phyloP scores from a whole-genome alignment of 64 coral and sea anemone species.

The Porites australiensis region DNA sequence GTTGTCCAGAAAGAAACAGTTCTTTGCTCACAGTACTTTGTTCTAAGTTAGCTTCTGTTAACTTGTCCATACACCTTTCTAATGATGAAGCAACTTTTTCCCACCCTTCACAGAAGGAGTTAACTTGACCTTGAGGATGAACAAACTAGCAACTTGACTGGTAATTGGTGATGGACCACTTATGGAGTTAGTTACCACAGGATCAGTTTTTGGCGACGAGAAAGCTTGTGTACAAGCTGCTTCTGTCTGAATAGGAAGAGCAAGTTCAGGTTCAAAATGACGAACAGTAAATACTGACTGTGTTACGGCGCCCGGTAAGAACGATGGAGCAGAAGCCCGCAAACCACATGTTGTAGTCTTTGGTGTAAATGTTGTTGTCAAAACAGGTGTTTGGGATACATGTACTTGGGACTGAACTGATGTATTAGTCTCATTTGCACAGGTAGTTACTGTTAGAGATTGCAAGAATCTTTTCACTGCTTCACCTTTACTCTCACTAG shows the following conservation, averaged over 20 bases:
- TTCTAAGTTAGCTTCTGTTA: conserved; percentile 51
- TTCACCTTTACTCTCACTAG: neutral
- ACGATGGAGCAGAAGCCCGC: neutral
- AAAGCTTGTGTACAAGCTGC: neutral
- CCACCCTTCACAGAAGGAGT: neutral
- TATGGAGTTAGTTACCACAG: neutral
- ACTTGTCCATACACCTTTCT: conserved; percentile 62
- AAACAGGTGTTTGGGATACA: neutral
- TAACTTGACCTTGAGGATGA: neutral
- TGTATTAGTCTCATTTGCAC: neutral
- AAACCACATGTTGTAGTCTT: neutral
- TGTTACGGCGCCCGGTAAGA: neutral
- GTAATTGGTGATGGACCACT: neutral
- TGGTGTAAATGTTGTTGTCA: conserved; percentile 13
- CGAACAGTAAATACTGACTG: neutral
- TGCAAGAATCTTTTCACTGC: conserved; percentile 11
- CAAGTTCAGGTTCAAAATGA: neutral
- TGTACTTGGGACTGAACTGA: conserved; percentile 11
- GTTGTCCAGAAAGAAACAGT: conserved; percentile 19
- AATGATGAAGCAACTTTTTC: conserved; percentile 7
- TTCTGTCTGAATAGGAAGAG: neutral
- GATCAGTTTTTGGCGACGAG: neutral
- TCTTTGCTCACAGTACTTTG: conserved; percentile 43
- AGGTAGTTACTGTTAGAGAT: neutral
- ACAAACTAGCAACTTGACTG: neutral